phyloP scores from a whole-genome alignment of 1,140 invertebrate species.

The Delia radicum region DNA sequence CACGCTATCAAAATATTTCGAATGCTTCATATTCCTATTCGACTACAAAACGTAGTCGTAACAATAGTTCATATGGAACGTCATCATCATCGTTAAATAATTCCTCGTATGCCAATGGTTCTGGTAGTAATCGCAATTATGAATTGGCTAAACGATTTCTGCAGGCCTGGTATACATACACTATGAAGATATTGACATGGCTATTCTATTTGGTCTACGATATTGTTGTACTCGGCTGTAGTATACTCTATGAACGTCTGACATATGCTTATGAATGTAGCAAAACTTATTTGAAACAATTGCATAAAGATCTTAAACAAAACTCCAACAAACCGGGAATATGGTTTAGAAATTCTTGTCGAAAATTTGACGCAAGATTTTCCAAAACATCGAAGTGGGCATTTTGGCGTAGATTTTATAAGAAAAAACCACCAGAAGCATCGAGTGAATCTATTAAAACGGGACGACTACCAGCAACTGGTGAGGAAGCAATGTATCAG shows the following conservation, averaged over 20 bases:
- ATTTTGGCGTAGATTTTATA: slow-evolving; percentile 50
- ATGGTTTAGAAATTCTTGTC: slow-evolving; percentile 50
- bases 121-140: slow-evolving; percentile 44
- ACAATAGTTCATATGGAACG: neutral
- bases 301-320: slow-evolving; percentile 49
- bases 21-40: slow-evolving; percentile 48
- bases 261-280: slow-evolving; percentile 38
- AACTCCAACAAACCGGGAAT: slow-evolving; percentile 52
- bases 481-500: slow-evolving; percentile 92
- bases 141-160: slow-evolving; percentile 49
- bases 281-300: slow-evolving; percentile 37
- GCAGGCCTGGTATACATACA: slow-evolving; percentile 65
- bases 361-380: slow-evolving; percentile 48
- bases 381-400: slow-evolving; percentile 51
- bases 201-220: slow-evolving; percentile 75
- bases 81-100: slow-evolving; percentile 36
- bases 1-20: slow-evolving; percentile 42
- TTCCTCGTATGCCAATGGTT: slow-evolving; percentile 24
- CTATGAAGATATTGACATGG: slow-evolving; percentile 70
- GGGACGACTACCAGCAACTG: slow-evolving; percentile 75
- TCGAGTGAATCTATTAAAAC: slow-evolving; percentile 42
- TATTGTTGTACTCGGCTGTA: slow-evolving; percentile 73
- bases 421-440: slow-evolving; percentile 43
- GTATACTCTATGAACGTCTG: slow-evolving; percentile 66
- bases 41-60: slow-evolving; percentile 38